A percentile compares a stretch with the other conserved stretches of the same genome.
Evolutionary conservation across 1,140 invertebrate genomes (phyloP).

Genomic region (Orius laevigatus): DNA sequence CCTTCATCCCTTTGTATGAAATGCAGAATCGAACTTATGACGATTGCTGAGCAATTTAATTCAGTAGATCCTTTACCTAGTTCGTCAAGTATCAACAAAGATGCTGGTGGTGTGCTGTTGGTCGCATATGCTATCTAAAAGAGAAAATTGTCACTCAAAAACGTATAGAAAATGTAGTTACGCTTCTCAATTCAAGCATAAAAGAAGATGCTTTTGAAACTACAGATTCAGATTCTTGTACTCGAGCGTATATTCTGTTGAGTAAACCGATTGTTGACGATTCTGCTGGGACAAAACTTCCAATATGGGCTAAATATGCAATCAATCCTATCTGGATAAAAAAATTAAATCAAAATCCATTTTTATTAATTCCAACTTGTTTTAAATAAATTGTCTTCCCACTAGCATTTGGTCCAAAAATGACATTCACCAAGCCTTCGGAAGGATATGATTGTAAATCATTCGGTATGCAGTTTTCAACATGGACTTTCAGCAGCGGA

Average conservation of each 20-base stretch:
- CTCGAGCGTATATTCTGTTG: conserved; percentile 55
- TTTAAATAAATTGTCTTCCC: conserved; percentile 79
- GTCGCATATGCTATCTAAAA: neutral
- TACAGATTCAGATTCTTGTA: conserved; percentile 25
- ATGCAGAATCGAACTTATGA: conserved; percentile 6
- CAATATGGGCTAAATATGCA: conserved; percentile 71
- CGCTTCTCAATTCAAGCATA: conserved; percentile 10
- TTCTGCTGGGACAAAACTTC: conserved; percentile 73
- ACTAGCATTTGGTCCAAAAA: conserved; percentile 79
- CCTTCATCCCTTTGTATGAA: conserved; percentile 2
- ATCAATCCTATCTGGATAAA: conserved; percentile 30
- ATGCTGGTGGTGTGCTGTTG: neutral
- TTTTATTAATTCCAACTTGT: conserved; percentile 28
- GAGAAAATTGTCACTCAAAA: too few species aligned
- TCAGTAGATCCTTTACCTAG: conserved; percentile 14
- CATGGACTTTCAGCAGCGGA: conserved; percentile 53
- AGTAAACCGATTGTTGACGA: conserved; percentile 49
- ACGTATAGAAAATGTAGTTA: neutral
- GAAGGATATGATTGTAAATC: conserved; percentile 38
- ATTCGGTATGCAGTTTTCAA: conserved; percentile 55
- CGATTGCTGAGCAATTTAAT: conserved; percentile 9
- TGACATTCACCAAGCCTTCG: conserved; percentile 45
- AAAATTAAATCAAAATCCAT: too few species aligned
- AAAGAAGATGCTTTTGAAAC: conserved; percentile 9
- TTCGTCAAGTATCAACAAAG: conserved; percentile 12